A percentile compares a stretch with the other conserved stretches of the same genome.
Conservation (phyloP, 2,113 vertebrate species). For the Cebus imitator region DNA sequence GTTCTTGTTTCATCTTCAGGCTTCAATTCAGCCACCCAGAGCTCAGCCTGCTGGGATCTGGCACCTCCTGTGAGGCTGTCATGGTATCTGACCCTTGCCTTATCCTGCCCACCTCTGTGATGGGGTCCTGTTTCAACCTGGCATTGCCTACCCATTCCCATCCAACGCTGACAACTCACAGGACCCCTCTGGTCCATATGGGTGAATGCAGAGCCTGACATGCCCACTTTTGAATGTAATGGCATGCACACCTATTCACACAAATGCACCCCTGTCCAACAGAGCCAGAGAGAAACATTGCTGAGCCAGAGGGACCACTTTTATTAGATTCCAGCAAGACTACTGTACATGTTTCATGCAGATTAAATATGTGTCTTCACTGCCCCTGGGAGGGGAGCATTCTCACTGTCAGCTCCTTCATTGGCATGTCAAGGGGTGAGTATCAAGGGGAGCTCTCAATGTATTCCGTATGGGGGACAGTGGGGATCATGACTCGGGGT, state of each 20-base stretch:
- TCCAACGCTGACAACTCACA: neutral
- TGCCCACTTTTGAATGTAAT: neutral
- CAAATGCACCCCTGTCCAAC: neutral
- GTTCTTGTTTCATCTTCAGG: neutral
- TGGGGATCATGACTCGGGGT: constrained; percentile 78
- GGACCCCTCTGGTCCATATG: neutral
- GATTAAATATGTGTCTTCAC: constrained; percentile 69
- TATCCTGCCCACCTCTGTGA: neutral
- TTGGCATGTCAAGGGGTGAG: constrained; percentile 50
- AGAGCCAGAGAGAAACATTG: constrained; percentile 33
- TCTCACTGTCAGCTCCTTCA: constrained; percentile 41
- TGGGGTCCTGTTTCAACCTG: neutral
- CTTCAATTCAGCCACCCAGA: neutral
- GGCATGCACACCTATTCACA: neutral
- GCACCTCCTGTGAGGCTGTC: neutral
- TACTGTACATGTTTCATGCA: constrained; percentile 79
- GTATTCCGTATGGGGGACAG: constrained; percentile 75
- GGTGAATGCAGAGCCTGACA: neutral
- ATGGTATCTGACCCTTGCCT: neutral
- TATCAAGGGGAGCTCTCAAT: constrained; percentile 78
- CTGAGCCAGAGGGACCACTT: constrained; percentile 69
- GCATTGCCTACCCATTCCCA: neutral
- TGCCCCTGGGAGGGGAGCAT: neutral
- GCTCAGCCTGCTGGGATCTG: neutral
- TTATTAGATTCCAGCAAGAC: constrained; percentile 79